Conservation (phyloP, 2,888 invertebrate genomes). For the Cabera pusaria region DNA sequence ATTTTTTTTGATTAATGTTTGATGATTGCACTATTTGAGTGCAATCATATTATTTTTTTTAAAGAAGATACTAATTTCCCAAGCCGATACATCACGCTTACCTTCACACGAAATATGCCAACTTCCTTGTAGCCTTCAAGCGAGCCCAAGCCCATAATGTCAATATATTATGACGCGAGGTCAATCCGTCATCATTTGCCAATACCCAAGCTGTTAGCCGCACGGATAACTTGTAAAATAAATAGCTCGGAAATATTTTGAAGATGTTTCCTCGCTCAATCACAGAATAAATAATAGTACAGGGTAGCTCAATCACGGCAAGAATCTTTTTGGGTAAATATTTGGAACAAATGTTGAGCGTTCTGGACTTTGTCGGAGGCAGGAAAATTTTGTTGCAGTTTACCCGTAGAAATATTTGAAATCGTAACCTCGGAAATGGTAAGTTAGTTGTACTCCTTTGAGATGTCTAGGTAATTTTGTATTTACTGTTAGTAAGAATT, state of each 20-base stretch:
- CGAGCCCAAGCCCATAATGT: conserved; percentile 33
- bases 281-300: conserved; percentile 18
- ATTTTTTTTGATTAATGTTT: too few relatives aligned
- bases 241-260: conserved; percentile 12
- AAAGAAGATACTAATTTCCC: conserved; percentile 10
- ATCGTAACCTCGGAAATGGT: neutral
- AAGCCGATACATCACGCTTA: conserved; percentile 15
- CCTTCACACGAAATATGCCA: conserved; percentile 11
- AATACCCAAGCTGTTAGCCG: conserved; percentile 39
- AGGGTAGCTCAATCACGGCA: too few relatives aligned
- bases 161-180: conserved; percentile 41
- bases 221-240: conserved; percentile 35
- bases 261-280: conserved; percentile 18
- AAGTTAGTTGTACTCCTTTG: too few relatives aligned
- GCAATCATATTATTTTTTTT: too few relatives aligned
- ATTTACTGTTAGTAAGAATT: too few relatives aligned
- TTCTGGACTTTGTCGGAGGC: conserved; percentile 10
- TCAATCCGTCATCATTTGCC: conserved; percentile 58
- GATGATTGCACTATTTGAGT: too few relatives aligned
- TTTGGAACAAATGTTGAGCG: conserved; percentile 20
- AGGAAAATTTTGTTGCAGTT: conserved; percentile 10
- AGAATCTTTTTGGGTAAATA: conserved; percentile 22
- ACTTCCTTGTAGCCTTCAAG: conserved; percentile 11
- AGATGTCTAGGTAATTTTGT: too few relatives aligned
- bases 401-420: neutral